Conservation (phyloP, 2,113 vertebrate species). For the Gopherus flavomarginatus region DNA sequence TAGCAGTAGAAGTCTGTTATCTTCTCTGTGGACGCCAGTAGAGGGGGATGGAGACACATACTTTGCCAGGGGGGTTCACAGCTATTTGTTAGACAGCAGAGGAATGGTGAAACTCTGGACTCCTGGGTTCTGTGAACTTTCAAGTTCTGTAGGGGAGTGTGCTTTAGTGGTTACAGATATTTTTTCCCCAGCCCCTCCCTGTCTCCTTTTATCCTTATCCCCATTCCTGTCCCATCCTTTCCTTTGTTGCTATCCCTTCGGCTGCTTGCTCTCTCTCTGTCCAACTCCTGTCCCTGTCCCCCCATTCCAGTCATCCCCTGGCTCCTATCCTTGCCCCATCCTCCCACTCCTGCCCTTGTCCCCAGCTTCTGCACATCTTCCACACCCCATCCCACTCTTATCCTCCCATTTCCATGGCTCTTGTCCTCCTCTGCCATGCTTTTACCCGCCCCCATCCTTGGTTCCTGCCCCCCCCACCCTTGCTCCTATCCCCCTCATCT, state of each 20-base stretch:
- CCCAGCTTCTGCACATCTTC: not conserved
- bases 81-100: not conserved
- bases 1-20: not conserved
- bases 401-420: too few species aligned
- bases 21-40: not conserved
- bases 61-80: not conserved
- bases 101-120: not conserved
- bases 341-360: too few species aligned
- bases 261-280: not conserved
- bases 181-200: not conserved
- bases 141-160: not conserved
- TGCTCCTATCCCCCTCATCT: not conserved
- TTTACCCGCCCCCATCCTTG: too few species aligned
- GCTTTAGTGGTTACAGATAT: not conserved
- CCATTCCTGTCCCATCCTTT: not conserved
- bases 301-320: not conserved
- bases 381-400: too few species aligned
- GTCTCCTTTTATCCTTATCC: not conserved
- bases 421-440: too few species aligned
- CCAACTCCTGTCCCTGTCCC: not conserved
- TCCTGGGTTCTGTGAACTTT: not conserved
- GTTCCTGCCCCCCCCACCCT: too few species aligned
- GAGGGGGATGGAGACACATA: not conserved
- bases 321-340: not conserved
- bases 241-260: not conserved